Evolutionary conservation across 2,797 vertebrate species (phyloP), one percentile per base, ranked within the genome.

Genomic region (Lacerta viridis): DNA sequence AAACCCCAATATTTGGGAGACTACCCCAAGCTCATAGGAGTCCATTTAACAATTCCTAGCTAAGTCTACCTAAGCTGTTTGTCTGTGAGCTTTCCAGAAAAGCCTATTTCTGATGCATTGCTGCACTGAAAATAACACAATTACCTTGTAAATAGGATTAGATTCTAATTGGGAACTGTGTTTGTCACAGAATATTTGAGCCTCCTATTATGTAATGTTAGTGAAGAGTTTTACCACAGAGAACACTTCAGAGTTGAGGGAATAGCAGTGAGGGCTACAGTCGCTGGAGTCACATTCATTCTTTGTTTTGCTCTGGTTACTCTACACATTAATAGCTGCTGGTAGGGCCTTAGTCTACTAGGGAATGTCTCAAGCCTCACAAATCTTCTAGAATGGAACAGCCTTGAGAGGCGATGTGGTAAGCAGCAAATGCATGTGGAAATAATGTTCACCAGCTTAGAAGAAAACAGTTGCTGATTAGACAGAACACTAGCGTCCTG

Each of bases 101-200:
- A 41, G 13, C 66, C 69, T 80, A n/a, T n/a, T 86, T 69, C 61
- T 86, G 20, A 50, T 69, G 29, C 41, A 69, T 33, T 61, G 33
- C 69, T 81, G 59, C 46, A 61, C 36, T 74, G 50, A 72, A 72
- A 80, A 74, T 41, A 74, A n/a, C 55, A 87, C 85, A 87, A n/a
- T 71, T 59, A 59, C n/a, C 25, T 20, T 87, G 78, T 43, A 74
- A 27, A 61, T 61, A 80, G n/a, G 10, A 80, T 55, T 64, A 17
- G 46, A 87, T 69, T 81, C 61, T 81, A 81, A 87, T 43, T 87
- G 79, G 68, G n/a, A 43, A 87, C 55, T 74, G 69, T 41, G 41
- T 74, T 87, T 86, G 76, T 85, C n/a, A 33, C 23, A 72, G 50
- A 72, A 61, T 72, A 80, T 87, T 80, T 81, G 50, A 74, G 39